phyloP scores from a whole-genome alignment of 2,113 vertebrate genomes.

The Myocastor coypus region DNA sequence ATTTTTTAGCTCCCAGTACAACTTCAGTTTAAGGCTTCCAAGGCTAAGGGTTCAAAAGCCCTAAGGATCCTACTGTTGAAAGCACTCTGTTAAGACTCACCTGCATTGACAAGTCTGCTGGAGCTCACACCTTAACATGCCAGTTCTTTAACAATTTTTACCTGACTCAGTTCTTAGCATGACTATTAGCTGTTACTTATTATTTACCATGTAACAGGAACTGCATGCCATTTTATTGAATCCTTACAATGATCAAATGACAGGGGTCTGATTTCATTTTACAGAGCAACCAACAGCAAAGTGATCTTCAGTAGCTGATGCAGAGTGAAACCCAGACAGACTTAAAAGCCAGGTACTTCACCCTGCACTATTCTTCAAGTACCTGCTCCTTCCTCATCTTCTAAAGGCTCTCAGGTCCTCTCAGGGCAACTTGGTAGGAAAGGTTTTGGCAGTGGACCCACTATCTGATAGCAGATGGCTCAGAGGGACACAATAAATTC shows the following conservation, averaged over 20 bases:
- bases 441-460: no score
- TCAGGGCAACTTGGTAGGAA: rapidly evolving
- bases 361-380: background rate
- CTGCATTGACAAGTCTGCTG: background rate
- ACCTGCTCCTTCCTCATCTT: background rate
- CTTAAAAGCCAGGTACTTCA: background rate
- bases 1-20: background rate
- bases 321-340: background rate
- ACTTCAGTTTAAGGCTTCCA: background rate
- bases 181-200: conserved; percentile 13
- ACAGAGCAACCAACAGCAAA: conserved; percentile 21
- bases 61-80: background rate
- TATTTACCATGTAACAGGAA: background rate
- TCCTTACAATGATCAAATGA: background rate
- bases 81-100: background rate
- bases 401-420: background rate
- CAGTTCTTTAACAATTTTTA: conserved; percentile 18
- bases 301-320: background rate
- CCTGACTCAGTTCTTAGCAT: conserved; percentile 1
- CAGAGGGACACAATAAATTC: background rate
- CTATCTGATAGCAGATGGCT: background rate
- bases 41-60: background rate
- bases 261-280: background rate
- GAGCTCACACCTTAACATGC: background rate
- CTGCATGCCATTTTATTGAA: conserved; percentile 10